Conservation (phyloP, 2,888 invertebrate species). For the Cetonia aurata region DNA sequence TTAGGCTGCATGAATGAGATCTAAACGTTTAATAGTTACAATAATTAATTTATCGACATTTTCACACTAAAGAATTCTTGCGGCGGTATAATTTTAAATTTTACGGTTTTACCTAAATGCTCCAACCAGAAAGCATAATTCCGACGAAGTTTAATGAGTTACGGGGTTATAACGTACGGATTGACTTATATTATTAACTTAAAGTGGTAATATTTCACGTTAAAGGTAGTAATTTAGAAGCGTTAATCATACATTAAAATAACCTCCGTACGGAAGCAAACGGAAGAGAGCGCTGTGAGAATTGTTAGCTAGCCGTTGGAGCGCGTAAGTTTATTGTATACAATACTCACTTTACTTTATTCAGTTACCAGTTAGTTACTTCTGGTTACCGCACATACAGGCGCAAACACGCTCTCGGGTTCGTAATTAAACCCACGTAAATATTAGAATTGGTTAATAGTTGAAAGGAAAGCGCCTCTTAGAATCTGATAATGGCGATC, state of each 20-base stretch:
- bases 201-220: slow-evolving; percentile 30
- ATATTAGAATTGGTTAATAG: slow-evolving; percentile 48
- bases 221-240: slow-evolving; percentile 31
- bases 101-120: slow-evolving; percentile 17
- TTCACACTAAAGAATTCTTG: slow-evolving; percentile 13
- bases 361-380: too few species aligned
- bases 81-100: slow-evolving; percentile 27
- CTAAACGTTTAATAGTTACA: slow-evolving; percentile 1
- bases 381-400: slow-evolving; percentile 4
- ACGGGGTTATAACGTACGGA: slow-evolving; percentile 19
- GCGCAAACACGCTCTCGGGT: not conserved
- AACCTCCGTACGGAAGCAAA: slow-evolving; percentile 22
- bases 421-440: slow-evolving; percentile 51
- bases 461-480: slow-evolving; percentile 48
- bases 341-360: too few species aligned
- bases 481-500: slow-evolving; percentile 48
- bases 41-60: slow-evolving; percentile 19
- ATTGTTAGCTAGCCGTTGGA: too few species aligned
- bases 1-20: not conserved
- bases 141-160: slow-evolving; percentile 18
- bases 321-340: too few species aligned
- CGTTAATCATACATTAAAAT: slow-evolving; percentile 35
- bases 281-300: slow-evolving; percentile 1
- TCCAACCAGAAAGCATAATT: not conserved
- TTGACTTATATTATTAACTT: slow-evolving; percentile 35